Conservation (phyloP, 1,140 invertebrate genomes). For the Rhagoletis zephyria region DNA sequence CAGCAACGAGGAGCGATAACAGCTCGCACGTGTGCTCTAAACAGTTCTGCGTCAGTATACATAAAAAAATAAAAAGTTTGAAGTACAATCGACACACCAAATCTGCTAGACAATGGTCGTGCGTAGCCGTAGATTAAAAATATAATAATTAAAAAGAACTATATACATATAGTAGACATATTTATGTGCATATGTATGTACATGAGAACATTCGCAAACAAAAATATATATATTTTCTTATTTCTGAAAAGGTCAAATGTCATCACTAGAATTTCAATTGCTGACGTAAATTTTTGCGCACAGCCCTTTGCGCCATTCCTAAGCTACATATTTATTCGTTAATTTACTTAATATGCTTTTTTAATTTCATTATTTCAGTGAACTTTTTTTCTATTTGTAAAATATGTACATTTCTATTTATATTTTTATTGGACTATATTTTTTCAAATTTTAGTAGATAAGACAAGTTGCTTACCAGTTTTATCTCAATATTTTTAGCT, state of each 20-base stretch:
- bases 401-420: neutral
- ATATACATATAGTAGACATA: neutral
- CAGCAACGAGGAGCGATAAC: neutral
- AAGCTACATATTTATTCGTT: neutral
- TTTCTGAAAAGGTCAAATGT: neutral
- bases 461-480: slow-evolving; percentile 7
- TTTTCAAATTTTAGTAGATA: slow-evolving; percentile 17
- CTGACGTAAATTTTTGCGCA: neutral
- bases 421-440: neutral
- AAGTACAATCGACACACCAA: neutral
- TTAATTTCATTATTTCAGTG: neutral
- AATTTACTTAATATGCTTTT: neutral
- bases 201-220: neutral
- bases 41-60: neutral
- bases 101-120: neutral
- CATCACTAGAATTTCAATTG: slow-evolving; percentile 5
- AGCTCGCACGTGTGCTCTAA: neutral
- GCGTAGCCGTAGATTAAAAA: neutral
- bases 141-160: neutral
- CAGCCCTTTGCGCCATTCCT: neutral
- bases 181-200: neutral
- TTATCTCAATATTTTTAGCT: slow-evolving; percentile 39
- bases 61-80: too few relatives aligned
- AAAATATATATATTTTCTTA: neutral
- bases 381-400: neutral